Evolutionary conservation across 2,888 invertebrate genomes (phyloP), one percentile per base, ranked within the genome.

Genomic region (Troides aeacus): DNA sequence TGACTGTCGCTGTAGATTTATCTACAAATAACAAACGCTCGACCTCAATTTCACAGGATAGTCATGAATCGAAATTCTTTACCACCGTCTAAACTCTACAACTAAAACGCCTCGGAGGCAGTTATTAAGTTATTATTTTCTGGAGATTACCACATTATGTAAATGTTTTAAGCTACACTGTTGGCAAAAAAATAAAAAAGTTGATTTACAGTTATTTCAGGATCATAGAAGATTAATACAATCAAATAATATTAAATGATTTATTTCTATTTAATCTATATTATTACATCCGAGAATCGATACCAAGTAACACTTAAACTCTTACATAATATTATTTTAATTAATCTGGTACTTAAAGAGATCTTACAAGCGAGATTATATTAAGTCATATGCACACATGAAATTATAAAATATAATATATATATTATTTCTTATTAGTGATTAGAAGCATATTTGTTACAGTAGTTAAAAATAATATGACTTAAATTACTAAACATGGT

Each of bases 371-470:
- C 66, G 24, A 66, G 56, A 69, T 56, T 56, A 21, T 64, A 63
- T 62, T 62, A 64, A 58, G 21, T 66, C 46, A 66, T 66, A 66
- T 66, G 66, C 66, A 70, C 70, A 70, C 62, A 64, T 69, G 30
- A 23, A 46, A 65, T 65, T 64, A 60, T 56, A 23, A 64, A 53
- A 42, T 61, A 61, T 62, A 66, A 46, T 4, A 46, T 46, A 46
- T 39, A 24, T 46, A 24, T 30, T 56, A n/a, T 60, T 63, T 61
- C 63, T 66, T 63, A 66, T 63, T 63, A 66, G 66, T 70, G 58
- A 63, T 65, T 69, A 64, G 21, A 66, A 70, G 66, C 66, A 60
- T 63, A 62, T 66, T 63, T 60, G 66, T 70, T 70, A 70, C 66
- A 70, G 66, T 53, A 69, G 30, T 50, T 39, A 61, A 56, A 56